phyloP scores from a whole-genome alignment of 2,888 invertebrate species.

The Busseola fusca region DNA sequence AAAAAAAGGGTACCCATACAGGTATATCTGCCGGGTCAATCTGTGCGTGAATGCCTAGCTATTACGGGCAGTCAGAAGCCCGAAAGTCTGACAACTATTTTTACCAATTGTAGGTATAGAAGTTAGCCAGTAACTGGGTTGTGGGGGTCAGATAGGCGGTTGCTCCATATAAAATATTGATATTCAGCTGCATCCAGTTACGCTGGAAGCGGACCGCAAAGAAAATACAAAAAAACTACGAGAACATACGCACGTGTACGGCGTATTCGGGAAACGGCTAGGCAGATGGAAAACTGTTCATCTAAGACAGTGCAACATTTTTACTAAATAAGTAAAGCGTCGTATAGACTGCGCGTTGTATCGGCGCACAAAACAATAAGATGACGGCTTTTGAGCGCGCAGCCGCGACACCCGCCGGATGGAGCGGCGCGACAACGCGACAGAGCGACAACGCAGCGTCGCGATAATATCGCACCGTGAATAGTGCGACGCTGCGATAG shows the following conservation, averaged over 20 bases:
- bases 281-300: background rate
- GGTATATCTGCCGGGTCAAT: no score
- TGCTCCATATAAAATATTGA: background rate
- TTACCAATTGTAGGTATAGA: background rate
- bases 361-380: conserved; percentile 48
- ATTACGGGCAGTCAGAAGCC: background rate
- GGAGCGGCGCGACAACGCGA: conserved; percentile 55
- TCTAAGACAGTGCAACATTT: conserved; percentile 21
- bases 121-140: background rate
- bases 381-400: conserved; percentile 60
- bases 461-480: conserved; percentile 53
- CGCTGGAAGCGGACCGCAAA: background rate
- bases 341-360: conserved; percentile 33
- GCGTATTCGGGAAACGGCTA: background rate
- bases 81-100: no score
- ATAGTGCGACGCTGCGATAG: conserved; percentile 48
- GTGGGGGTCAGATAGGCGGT: background rate
- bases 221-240: no score
- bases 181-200: background rate
- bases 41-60: no score
- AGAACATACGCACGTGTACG: background rate
- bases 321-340: conserved; percentile 39
- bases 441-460: conserved; percentile 52
- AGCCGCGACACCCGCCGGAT: conserved; percentile 64
- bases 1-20: no score